Evolutionary conservation across 2,797 vertebrate genomes (phyloP), one percentile per base, ranked within the genome.

Genomic region (Zalophus californianus): DNA sequence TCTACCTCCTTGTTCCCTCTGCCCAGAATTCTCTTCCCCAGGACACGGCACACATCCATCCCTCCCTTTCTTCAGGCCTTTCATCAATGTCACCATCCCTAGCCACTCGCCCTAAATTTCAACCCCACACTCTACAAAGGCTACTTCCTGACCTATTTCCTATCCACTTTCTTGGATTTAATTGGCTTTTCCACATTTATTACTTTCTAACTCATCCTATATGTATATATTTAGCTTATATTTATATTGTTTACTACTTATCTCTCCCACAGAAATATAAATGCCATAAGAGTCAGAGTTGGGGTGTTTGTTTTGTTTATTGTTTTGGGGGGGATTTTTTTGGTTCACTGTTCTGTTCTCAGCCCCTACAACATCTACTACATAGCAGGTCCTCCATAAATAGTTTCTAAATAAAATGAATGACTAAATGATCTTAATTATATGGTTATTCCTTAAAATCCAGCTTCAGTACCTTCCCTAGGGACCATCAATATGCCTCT

Each of bases 381-480:
- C 1, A 41, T 73, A 70, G 18, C 25, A 50, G 21, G 6, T 56
- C 25, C 54, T 94, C 38, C 58, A 38, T 25, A 88, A 52, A 70
- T 72, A 66, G 15, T 85, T 84, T 80, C 52, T 93, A 58, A 84
- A 73, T 48, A 96, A 93, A 94, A 25, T 77, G 27, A 97, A 68
- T 79, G 41, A 73, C 54, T 88, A 54, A 70, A 66, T 16, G 77
- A 72, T 48, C 78, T 77, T 62, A 70, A 88, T 82, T 94, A 77
- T 27, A 84, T 80, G 29, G 15, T 75, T 96, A 82, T 70, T 87
- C 60, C 18, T 77, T 90, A 90, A 97, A 91, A 79, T 64, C 27
- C 16, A 97, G 13, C 35, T 80, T 29, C 2, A 66, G 13, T 32
- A 91, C 21, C 44, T 75, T 93, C 44, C 20, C n/a, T 35, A 13